Percentiles rank a stretch among this genome's conserved stretches.
These are phyloP conservation scores for Bombus balteatus DNA, from an alignment of 1,140 invertebrate species.

Conservation along the genomic window DNA sequence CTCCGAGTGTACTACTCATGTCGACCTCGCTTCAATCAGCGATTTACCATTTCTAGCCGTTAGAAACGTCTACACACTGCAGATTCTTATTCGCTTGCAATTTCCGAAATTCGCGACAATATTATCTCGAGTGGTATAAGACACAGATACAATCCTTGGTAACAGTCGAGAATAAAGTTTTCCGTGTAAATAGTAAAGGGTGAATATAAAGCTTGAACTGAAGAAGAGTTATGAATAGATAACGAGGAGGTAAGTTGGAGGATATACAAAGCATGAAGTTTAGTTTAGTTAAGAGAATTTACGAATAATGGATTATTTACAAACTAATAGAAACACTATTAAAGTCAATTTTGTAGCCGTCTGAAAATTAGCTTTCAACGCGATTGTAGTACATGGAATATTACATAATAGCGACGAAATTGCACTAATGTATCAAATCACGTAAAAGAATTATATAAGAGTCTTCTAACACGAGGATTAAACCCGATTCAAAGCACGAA, in stretches of 20 bases:
- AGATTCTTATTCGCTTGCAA: slow-evolving; percentile 24
- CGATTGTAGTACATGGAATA: not conserved
- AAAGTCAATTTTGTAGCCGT: not conserved
- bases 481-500: not conserved
- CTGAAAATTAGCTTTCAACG: not conserved
- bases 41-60: slow-evolving; percentile 52
- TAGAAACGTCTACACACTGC: slow-evolving; percentile 17
- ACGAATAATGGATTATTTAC: not conserved
- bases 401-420: not conserved
- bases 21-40: slow-evolving; percentile 44
- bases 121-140: not conserved
- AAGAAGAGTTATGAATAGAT: not conserved
- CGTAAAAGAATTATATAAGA: not conserved
- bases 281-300: not conserved
- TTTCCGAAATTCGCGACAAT: no score
- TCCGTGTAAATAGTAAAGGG: not conserved
- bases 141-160: no score
- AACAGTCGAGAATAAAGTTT: not conserved
- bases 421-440: not conserved
- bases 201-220: not conserved
- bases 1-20: slow-evolving; percentile 57
- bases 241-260: not conserved
- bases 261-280: not conserved
- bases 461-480: not conserved
- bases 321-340: not conserved